A percentile compares a stretch with the other conserved stretches of the same genome.
phyloP scores from a whole-genome alignment of 2,797 vertebrate genomes.

The Poeciliopsis paucimaculata region DNA sequence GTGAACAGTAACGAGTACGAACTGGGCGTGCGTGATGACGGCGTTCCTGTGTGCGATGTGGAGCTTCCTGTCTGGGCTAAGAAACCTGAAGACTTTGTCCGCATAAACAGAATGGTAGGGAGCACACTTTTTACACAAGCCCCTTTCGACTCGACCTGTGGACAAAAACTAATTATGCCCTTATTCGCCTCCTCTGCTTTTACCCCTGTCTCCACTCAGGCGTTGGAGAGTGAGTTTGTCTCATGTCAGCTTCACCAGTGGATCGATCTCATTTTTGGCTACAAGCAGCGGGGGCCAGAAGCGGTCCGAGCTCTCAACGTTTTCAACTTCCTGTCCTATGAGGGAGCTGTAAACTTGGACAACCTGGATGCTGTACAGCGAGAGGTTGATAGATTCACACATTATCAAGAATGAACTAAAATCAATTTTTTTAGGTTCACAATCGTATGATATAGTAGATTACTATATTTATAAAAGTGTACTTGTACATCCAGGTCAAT shows the following conservation, averaged over 20 bases:
- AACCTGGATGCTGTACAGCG: slow-evolving; percentile 88
- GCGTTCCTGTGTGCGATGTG: slow-evolving; percentile 88
- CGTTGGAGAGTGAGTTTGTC: slow-evolving; percentile 97
- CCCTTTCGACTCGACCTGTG: neutral
- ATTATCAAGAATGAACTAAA: neutral
- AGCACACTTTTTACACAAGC: neutral
- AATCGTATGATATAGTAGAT: neutral
- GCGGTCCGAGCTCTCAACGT: slow-evolving; percentile 94
- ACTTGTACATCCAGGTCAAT: neutral
- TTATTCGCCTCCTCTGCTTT: neutral
- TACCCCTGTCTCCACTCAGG: slow-evolving; percentile 72
- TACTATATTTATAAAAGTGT: neutral
- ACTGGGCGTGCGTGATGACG: slow-evolving; percentile 90
- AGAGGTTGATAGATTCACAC: slow-evolving; percentile 81
- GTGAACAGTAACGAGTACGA: slow-evolving; percentile 96
- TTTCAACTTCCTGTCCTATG: slow-evolving; percentile 94
- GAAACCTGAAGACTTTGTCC: slow-evolving; percentile 97
- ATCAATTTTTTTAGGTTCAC: neutral
- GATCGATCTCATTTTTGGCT: slow-evolving; percentile 98
- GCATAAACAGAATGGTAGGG: slow-evolving; percentile 98
- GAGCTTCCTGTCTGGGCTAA: slow-evolving; percentile 96
- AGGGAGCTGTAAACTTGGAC: slow-evolving; percentile 93
- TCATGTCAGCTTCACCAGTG: slow-evolving; percentile 94
- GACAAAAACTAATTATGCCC: neutral
- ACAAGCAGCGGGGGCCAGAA: slow-evolving; percentile 97